A percentile compares a stretch with the other conserved stretches of the same genome.
These are phyloP conservation scores for Neria commutata DNA, from an alignment of 2,888 invertebrate genomes.

Conservation along the genomic window DNA sequence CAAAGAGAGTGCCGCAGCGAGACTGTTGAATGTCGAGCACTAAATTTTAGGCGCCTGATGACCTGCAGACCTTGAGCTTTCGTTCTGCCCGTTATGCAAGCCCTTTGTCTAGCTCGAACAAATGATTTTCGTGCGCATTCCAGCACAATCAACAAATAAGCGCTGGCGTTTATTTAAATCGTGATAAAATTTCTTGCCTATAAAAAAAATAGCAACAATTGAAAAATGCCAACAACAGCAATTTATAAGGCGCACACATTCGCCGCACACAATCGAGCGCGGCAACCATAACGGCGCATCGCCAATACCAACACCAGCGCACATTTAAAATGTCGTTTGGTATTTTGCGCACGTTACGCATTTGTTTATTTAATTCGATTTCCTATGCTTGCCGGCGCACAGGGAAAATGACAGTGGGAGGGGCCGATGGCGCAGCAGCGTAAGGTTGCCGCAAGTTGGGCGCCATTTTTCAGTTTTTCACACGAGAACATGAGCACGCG, in stretches of 20 bases:
- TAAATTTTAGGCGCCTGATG: too few relatives aligned
- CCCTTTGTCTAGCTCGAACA: too few relatives aligned
- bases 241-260: neutral
- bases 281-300: slow-evolving; percentile 10
- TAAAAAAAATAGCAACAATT: slow-evolving; percentile 45
- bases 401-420: slow-evolving; percentile 31
- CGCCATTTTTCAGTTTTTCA: neutral
- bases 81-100: too few relatives aligned
- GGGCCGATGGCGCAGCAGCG: neutral
- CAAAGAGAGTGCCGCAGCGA: too few relatives aligned
- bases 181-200: slow-evolving; percentile 55
- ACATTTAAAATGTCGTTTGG: slow-evolving; percentile 42
- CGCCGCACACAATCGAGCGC: too few relatives aligned
- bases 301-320: slow-evolving; percentile 36
- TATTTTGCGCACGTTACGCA: slow-evolving; percentile 60
- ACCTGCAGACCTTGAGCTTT: too few relatives aligned
- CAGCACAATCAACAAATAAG: slow-evolving; percentile 39
- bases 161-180: slow-evolving; percentile 54
- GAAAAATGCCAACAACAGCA: slow-evolving; percentile 26
- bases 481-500: neutral
- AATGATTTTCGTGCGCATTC: slow-evolving; percentile 15
- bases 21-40: too few relatives aligned
- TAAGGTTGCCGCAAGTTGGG: slow-evolving; percentile 2
- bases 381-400: slow-evolving; percentile 35
- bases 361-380: slow-evolving; percentile 63